Conservation (phyloP, 1,140 invertebrate genomes). For the Triops cancriformis region DNA sequence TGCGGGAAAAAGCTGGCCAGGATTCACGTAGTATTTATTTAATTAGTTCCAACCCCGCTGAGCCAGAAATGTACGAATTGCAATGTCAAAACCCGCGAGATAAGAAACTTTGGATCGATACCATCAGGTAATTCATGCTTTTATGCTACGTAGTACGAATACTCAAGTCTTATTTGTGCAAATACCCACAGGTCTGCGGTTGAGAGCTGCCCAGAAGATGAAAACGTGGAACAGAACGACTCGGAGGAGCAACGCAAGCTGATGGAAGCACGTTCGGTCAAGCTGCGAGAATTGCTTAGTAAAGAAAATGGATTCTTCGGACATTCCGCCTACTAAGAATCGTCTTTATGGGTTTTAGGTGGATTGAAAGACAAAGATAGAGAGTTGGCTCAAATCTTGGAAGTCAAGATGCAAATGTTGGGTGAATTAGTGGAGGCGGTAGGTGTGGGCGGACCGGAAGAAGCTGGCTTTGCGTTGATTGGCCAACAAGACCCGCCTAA, state of each 20-base stretch:
- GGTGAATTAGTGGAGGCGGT: constrained; percentile 54
- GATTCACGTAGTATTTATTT: constrained; percentile 80
- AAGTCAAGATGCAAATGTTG: constrained; percentile 80
- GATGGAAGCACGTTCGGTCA: constrained; percentile 60
- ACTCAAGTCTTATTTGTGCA: neutral
- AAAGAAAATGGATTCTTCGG: constrained; percentile 27
- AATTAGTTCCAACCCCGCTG: constrained; percentile 66
- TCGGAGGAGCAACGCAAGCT: constrained; percentile 61
- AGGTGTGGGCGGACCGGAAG: constrained; percentile 15
- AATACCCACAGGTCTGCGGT: constrained; percentile 35
- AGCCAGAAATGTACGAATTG: constrained; percentile 92
- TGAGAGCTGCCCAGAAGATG: constrained; percentile 45
- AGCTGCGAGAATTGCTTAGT: constrained; percentile 62
- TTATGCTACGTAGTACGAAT: constrained; percentile 44
- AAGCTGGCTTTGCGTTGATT: constrained; percentile 5
- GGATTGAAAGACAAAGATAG: constrained; percentile 74
- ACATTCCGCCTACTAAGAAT: neutral
- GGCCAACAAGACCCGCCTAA: constrained; percentile 39
- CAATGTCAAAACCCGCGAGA: constrained; percentile 81
- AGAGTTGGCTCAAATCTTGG: constrained; percentile 70
- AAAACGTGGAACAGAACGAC: constrained; percentile 44
- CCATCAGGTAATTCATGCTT: constrained; percentile 52
- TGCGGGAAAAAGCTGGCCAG: constrained; percentile 83
- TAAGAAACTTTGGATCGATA: constrained; percentile 77
- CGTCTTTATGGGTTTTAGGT: constrained; percentile 41